Conservation (phyloP, 1,140 invertebrate genomes). For the Drosophila carrolli region DNA sequence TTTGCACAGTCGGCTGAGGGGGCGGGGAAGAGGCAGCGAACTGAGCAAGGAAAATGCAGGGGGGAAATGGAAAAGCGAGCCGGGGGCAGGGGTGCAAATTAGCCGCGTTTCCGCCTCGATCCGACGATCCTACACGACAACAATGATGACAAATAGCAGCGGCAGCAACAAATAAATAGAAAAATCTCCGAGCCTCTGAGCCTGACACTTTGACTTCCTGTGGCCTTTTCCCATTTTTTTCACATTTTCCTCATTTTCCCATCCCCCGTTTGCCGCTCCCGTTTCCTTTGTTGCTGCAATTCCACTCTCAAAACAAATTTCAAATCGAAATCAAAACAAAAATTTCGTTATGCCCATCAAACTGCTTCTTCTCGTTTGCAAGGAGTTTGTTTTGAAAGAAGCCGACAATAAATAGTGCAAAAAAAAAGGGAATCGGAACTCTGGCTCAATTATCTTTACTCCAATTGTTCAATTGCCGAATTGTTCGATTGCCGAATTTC, state of each 20-base stretch:
- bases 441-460: slow-evolving; percentile 20
- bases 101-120: slow-evolving; percentile 77
- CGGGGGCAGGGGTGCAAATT: slow-evolving; percentile 65
- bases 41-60: slow-evolving; percentile 28
- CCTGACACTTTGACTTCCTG: slow-evolving; percentile 81
- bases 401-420: slow-evolving; percentile 33
- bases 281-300: slow-evolving; percentile 21
- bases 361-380: slow-evolving; percentile 20
- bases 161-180: slow-evolving; percentile 44
- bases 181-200: slow-evolving; percentile 32
- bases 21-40: slow-evolving; percentile 20
- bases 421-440: slow-evolving; percentile 5
- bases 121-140: slow-evolving; percentile 38
- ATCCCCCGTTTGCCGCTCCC: slow-evolving; percentile 1
- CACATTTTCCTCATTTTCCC: background rate
- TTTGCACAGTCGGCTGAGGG: slow-evolving; percentile 46
- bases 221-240: slow-evolving; percentile 55
- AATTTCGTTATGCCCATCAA: slow-evolving; percentile 66
- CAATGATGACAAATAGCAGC: slow-evolving; percentile 46
- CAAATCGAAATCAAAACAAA: slow-evolving; percentile 75
- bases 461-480: slow-evolving; percentile 25
- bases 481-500: slow-evolving; percentile 8
- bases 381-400: slow-evolving; percentile 49
- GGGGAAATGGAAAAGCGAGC: background rate
- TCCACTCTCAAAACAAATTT: slow-evolving; percentile 58